A percentile compares a stretch with the other conserved stretches of the same genome.
Conservation (phyloP, 2,888 invertebrate genomes). For the Eurois occulta region DNA sequence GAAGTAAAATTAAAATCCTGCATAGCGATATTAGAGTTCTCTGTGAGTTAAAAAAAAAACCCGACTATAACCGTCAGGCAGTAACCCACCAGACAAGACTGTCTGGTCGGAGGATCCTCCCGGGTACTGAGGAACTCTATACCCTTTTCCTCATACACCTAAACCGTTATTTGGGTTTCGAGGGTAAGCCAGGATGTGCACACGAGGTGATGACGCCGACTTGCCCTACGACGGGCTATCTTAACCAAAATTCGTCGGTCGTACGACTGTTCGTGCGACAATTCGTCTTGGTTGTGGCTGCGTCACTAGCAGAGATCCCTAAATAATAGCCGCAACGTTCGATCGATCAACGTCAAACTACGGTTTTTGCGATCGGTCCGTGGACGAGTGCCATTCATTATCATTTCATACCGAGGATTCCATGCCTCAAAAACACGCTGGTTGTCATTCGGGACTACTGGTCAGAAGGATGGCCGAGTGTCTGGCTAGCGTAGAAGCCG, state of each 20-base stretch:
- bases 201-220: neutral
- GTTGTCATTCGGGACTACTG: neutral
- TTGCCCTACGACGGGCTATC: neutral
- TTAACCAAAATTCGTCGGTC: neutral
- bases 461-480: neutral
- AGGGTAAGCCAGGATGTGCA: neutral
- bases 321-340: neutral
- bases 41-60: neutral
- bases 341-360: neutral
- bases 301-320: neutral
- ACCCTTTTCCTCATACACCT: neutral
- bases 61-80: too few species aligned
- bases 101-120: neutral
- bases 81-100: neutral
- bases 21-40: neutral
- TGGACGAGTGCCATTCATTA: neutral
- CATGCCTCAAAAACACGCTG: neutral
- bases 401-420: neutral
- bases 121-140: neutral
- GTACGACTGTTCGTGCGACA: neutral
- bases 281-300: neutral
- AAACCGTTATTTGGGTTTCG: neutral
- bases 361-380: neutral
- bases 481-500: neutral
- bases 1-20: neutral